phyloP scores from a whole-genome alignment of 2,113 vertebrate species.

The Toxotes chatareus region DNA sequence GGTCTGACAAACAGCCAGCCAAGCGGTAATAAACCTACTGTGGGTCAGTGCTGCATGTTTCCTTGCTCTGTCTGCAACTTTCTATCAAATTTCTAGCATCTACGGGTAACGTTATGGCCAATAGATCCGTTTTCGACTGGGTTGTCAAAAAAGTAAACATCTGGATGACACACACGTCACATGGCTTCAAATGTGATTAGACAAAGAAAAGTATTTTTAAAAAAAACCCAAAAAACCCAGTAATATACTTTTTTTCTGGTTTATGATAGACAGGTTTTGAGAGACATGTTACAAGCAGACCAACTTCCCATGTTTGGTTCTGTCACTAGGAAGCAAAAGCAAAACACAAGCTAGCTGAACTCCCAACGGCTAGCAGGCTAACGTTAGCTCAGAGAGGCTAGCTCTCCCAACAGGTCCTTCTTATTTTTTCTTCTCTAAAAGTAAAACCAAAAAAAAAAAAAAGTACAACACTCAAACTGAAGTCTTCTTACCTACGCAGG shows the following conservation, averaged over 20 bases:
- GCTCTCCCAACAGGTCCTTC: constrained; percentile 52
- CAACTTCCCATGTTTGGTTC: constrained; percentile 6
- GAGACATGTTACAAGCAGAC: neutral
- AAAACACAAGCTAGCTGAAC: constrained; percentile 32
- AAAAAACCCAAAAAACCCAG: too few relatives aligned
- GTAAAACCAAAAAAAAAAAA: neutral
- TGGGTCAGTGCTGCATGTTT: neutral
- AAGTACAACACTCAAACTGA: neutral
- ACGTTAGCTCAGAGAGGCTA: constrained; percentile 51
- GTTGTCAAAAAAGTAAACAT: constrained; percentile 50
- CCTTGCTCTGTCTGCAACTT: neutral
- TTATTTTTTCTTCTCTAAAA: constrained; percentile 6
- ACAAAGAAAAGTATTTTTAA: neutral
- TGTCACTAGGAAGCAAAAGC: constrained; percentile 23
- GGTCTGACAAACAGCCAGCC: constrained; percentile 9
- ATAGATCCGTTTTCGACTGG: neutral
- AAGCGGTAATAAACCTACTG: neutral
- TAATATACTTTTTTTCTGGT: neutral
- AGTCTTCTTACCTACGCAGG: constrained; percentile 35
- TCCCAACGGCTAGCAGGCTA: constrained; percentile 57
- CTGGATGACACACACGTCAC: constrained; percentile 48
- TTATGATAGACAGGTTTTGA: neutral
- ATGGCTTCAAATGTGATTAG: neutral
- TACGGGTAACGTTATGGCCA: neutral
- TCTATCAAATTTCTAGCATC: neutral